phyloP scores from a whole-genome alignment of 2,888 invertebrate species.

The Helobdella robusta region DNA sequence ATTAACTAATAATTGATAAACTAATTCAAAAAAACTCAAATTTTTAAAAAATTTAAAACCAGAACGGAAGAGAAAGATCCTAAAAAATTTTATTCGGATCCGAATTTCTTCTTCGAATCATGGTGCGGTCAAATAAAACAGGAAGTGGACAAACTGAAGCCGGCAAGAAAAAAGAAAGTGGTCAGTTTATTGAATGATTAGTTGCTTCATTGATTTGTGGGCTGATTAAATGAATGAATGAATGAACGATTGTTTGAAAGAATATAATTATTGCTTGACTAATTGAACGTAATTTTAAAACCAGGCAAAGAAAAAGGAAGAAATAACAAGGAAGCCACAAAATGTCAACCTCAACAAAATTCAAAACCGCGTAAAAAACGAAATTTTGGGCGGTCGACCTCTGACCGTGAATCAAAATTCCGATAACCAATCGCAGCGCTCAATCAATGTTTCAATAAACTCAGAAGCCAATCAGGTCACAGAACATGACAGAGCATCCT shows the following conservation, averaged over 20 bases:
- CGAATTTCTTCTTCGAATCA: slow-evolving; percentile 21
- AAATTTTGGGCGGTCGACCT: neutral
- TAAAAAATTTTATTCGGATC: slow-evolving; percentile 21
- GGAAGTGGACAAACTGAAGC: slow-evolving; percentile 26
- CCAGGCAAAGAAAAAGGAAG: slow-evolving; percentile 13
- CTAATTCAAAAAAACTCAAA: neutral
- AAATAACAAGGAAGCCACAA: slow-evolving; percentile 16
- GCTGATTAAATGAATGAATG: too few relatives aligned
- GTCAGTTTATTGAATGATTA: too few relatives aligned
- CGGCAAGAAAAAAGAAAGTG: slow-evolving; percentile 24
- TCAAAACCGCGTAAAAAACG: slow-evolving; percentile 10
- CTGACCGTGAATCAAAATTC: too few relatives aligned
- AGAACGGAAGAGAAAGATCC: slow-evolving; percentile 5
- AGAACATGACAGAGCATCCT: too few relatives aligned
- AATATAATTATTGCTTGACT: too few relatives aligned
- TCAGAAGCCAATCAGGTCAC: too few relatives aligned
- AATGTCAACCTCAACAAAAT: slow-evolving; percentile 8
- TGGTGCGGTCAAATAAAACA: slow-evolving; percentile 23
- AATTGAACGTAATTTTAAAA: too few relatives aligned
- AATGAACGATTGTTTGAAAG: too few relatives aligned
- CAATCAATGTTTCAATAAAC: too few relatives aligned
- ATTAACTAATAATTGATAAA: neutral
- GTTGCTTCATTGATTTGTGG: too few relatives aligned
- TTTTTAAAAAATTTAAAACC: neutral
- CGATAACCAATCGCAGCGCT: too few relatives aligned